phyloP scores from a whole-genome alignment of 2,797 vertebrate species.

The Mallotus villosus region DNA sequence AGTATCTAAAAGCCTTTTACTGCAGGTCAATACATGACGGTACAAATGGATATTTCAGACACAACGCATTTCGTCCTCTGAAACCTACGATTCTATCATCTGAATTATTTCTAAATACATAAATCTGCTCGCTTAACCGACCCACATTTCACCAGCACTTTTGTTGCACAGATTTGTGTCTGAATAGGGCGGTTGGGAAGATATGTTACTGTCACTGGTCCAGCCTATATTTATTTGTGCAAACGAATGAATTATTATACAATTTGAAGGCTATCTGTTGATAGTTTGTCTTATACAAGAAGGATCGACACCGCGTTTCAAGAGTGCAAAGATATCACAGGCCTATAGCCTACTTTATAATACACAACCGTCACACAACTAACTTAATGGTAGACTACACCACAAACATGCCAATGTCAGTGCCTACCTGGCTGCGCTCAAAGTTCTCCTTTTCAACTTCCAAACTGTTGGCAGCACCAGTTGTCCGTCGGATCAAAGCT shows the following conservation, averaged over 20 bases:
- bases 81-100: conserved; percentile 32
- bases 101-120: conserved; percentile 48
- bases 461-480: conserved; percentile 82
- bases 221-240: neutral
- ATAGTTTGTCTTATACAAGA: too few relatives aligned
- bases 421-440: conserved; percentile 85
- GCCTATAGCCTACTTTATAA: too few relatives aligned
- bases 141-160: conserved; percentile 61
- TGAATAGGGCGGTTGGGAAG: too few relatives aligned
- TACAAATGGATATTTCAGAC: neutral
- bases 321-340: too few relatives aligned
- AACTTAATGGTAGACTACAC: too few relatives aligned
- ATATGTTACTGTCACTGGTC: neutral
- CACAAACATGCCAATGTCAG: too few relatives aligned
- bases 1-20: conserved; percentile 35
- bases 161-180: conserved; percentile 48
- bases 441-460: conserved; percentile 88
- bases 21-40: conserved; percentile 26
- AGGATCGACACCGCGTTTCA: too few relatives aligned
- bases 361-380: too few relatives aligned
- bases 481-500: conserved; percentile 82
- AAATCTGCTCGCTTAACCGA: conserved; percentile 29
- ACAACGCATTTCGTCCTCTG: neutral
- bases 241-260: too few relatives aligned
- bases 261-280: too few relatives aligned